phyloP scores from a whole-genome alignment of 2,797 vertebrate species.

The Falco naumanni region DNA sequence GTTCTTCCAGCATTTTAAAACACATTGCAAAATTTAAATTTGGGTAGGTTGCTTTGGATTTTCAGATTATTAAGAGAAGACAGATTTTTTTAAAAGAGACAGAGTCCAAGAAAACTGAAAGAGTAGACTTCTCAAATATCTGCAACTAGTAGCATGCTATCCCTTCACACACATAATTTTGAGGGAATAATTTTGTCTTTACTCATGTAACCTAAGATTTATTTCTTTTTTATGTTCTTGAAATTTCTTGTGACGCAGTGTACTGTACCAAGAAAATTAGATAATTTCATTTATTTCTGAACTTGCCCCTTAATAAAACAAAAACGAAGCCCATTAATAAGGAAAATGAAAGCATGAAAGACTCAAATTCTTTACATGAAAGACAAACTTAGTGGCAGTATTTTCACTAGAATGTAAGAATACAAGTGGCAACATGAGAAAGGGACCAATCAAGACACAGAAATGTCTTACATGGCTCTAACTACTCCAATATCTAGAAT shows the following conservation, averaged over 20 bases:
- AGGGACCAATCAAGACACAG: background rate
- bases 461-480: background rate
- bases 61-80: background rate
- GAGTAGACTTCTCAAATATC: background rate
- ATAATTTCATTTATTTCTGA: background rate
- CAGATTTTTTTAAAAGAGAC: background rate
- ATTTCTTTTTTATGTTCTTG: background rate
- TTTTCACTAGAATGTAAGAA: background rate
- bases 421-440: background rate
- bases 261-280: background rate
- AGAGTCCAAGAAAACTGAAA: background rate
- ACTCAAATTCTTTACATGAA: background rate
- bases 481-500: background rate
- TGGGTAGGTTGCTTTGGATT: background rate
- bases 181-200: background rate
- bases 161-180: background rate
- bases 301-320: background rate
- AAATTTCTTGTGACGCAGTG: background rate
- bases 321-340: background rate
- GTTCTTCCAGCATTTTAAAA: background rate
- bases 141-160: background rate
- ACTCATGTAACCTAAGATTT: background rate
- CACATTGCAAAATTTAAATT: background rate
- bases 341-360: background rate
- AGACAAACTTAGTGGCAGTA: background rate